Evolutionary conservation across 2,797 vertebrate genomes (phyloP), one percentile per base, ranked within the genome.

Genomic region (Acestrorhynchus altus): DNA sequence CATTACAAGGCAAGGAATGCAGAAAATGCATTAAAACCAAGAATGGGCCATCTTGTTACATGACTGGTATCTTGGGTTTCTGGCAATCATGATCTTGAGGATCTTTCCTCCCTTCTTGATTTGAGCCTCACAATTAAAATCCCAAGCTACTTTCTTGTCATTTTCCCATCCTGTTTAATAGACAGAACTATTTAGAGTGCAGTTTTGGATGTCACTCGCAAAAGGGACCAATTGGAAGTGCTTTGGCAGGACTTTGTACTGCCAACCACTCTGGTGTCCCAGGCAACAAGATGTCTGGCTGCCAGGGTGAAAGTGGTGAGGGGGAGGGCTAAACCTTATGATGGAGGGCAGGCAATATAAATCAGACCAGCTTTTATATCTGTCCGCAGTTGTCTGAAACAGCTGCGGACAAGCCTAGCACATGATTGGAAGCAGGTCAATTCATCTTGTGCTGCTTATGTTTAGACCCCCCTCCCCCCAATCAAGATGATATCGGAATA

Each of bases 1-100:
- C 69, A 83, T 86, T 77, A 81, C 73, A 88, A 76, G 85, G 83
- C 70, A 88, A 88, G 83, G 67, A 78, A 88, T 87, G 78, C 69
- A 7, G 51, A 74, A 81, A 87, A 87, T 86, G 81, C 83, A 74
- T 78, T 51, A 39, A 86, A 87, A 80, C 78, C 74, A 71, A 35
- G 47, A 78, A 18, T 28, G 69, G 76, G 44, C 49, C 69, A 54
- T 76, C 69, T 59, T 68, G 5, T 71, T 46, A 31, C 22, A 71
- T 24, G 66, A 28, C 60, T 69, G 39, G 57, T 49, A 35, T 66
- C 60, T 40, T 40, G n/a, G 47, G 18, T 68, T 51, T 31, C 65
- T 51, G 13, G 24, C 16, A 51, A 54, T 54, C 76, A 66, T 20
- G 13, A 56, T 44, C 28, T 47, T 54, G 69, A 66, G 20, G 13